These are phyloP conservation scores for Chiridota heheva DNA, from an alignment of 35 echinoderm and acorn worm species.

Conservation along the genomic window DNA sequence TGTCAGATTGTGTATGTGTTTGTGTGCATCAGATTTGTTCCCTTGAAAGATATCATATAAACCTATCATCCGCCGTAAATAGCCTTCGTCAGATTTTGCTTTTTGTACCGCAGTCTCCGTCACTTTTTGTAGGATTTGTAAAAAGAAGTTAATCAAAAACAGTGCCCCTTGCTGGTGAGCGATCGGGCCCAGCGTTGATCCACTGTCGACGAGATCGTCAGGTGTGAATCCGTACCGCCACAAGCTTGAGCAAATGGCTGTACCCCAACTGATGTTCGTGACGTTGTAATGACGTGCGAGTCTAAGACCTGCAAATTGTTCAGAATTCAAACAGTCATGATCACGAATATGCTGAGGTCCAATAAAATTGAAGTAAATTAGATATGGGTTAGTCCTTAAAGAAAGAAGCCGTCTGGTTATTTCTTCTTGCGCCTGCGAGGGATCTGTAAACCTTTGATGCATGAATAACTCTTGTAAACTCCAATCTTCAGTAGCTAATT, in stretches of 20 bases:
- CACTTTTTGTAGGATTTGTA: conserved; percentile 37
- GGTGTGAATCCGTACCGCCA: conserved; percentile 50
- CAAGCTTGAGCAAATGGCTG: conserved; percentile 64
- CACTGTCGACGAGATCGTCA: conserved; percentile 54
- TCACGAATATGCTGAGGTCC: conserved; percentile 63
- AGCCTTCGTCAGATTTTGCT: conserved; percentile 38
- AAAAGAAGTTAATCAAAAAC: conserved; percentile 65
- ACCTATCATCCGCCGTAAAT: conserved; percentile 48
- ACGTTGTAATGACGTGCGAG: conserved; percentile 64
- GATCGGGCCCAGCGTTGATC: conserved; percentile 19
- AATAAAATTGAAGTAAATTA: conserved; percentile 78
- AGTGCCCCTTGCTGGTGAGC: conserved; percentile 71
- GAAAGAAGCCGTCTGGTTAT: conserved; percentile 48
- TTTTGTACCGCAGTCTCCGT: conserved; percentile 50
- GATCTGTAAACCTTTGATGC: conserved; percentile 36
- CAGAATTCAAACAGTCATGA: conserved; percentile 76
- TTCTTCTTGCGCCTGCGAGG: conserved; percentile 65
- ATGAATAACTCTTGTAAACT: conserved; percentile 26
- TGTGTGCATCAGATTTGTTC: too few species aligned
- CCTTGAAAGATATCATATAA: conserved; percentile 53
- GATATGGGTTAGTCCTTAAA: conserved; percentile 51
- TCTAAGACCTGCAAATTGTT: conserved; percentile 63
- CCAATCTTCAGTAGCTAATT: conserved; percentile 71
- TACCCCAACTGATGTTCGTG: conserved; percentile 79
- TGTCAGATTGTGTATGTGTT: too few species aligned